Percentiles rank a stretch among this genome's conserved stretches.
phyloP scores from a whole-genome alignment of 2,888 invertebrate genomes.

The Panzeria rudis region DNA sequence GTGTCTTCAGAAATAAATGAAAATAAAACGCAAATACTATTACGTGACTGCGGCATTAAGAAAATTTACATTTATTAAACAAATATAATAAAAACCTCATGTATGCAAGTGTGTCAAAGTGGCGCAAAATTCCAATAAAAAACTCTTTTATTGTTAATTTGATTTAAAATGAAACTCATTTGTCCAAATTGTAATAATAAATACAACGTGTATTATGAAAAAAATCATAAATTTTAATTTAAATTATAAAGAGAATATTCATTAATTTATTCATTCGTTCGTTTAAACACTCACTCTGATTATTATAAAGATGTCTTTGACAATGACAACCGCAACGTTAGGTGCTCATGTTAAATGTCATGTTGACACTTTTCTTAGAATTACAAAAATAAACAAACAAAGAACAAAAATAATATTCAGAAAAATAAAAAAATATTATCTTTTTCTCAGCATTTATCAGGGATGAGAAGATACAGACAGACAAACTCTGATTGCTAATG shows the following conservation, averaged over 20 bases:
- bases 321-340: constrained; percentile 71
- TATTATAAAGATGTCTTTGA: constrained; percentile 65
- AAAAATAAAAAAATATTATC: constrained; percentile 9
- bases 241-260: constrained; percentile 25
- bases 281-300: constrained; percentile 44
- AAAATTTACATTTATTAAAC: not conserved
- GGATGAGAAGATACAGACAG: not conserved
- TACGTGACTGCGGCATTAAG: not conserved
- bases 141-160: constrained; percentile 1
- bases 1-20: constrained; percentile 46
- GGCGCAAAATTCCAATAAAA: not conserved
- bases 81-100: too few relatives aligned
- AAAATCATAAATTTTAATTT: constrained; percentile 15
- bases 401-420: constrained; percentile 34
- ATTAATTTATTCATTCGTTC: constrained; percentile 55
- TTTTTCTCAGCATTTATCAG: constrained; percentile 8
- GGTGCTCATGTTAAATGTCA: constrained; percentile 71
- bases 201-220: not conserved
- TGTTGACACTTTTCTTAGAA: constrained; percentile 72
- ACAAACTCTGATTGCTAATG: constrained; percentile 59
- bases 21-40: not conserved
- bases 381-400: constrained; percentile 46
- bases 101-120: not conserved
- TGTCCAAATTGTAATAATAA: not conserved
- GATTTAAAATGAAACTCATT: not conserved